A percentile compares a stretch with the other conserved stretches of the same genome.
These are phyloP conservation scores for Pomacea maculata DNA, from an alignment of 1,140 invertebrate species.

Conservation along the genomic window DNA sequence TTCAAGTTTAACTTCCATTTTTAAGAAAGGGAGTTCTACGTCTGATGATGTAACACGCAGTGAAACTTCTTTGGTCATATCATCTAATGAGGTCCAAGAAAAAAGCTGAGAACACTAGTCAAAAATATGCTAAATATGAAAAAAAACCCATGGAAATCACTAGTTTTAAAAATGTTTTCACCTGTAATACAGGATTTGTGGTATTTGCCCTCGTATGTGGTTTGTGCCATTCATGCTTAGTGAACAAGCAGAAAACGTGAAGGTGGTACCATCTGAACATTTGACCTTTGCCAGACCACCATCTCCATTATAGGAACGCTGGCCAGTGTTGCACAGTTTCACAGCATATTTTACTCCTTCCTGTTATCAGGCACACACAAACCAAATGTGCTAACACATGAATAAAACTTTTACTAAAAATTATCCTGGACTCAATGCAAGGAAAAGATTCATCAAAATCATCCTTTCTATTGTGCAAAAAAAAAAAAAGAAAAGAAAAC, in stretches of 20 bases:
- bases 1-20: too few species aligned
- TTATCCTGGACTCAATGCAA: neutral
- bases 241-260: constrained; percentile 91
- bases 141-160: too few species aligned
- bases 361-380: constrained; percentile 61
- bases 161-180: constrained; percentile 18
- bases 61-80: too few species aligned
- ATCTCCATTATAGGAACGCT: constrained; percentile 91
- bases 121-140: too few species aligned
- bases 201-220: constrained; percentile 91
- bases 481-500: neutral
- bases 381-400: neutral
- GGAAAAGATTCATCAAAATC: neutral
- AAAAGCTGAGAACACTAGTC: too few species aligned
- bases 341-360: constrained; percentile 91
- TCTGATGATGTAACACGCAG: too few species aligned
- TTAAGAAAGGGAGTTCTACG: too few species aligned
- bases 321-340: constrained; percentile 88
- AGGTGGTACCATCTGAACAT: constrained; percentile 91
- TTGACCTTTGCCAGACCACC: constrained; percentile 84
- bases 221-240: constrained; percentile 96
- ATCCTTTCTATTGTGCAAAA: too few species aligned
- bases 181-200: constrained; percentile 89
- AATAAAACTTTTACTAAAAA: neutral
- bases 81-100: too few species aligned